Base-by-base conservation (phyloP, 2,888 invertebrate genomes). In the Pseudococcus jackbeardsleyi region DNA sequence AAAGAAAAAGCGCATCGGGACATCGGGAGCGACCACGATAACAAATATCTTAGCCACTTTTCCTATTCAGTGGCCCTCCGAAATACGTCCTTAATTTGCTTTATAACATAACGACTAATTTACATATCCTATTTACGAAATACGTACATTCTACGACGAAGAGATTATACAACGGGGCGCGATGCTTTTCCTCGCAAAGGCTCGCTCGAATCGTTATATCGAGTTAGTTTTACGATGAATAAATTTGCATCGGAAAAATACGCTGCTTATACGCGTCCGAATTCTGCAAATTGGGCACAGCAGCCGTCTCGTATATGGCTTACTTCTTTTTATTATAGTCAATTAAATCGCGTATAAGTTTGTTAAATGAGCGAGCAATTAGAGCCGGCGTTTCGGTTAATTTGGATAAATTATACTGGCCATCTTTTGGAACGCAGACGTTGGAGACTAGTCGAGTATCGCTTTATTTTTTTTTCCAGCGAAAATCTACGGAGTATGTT, bases 81-180 rank as follows among this genome's bases (percentile, higher is more conserved):
- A 72, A 72, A 72, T 72, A 72, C 68, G 22, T 72, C 68, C 68
- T 72, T 72, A 72, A 72, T 72, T 72, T 72, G 68, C 68, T 72
- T 72, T 72, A 72, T 72, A 72, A 72, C 68, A 26, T 72, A 72
- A 72, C 26, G 68, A 72, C 68, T 72, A 72, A 72, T 72, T 72
- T 72, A 72, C 68, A 72, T 72, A 72, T 72, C 68, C 68, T 72
- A 72, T 72, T 72, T 72, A 26, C 68, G 12, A 12, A 72, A 72
- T 72, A 72, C 12, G 26, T 33, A 33, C 26, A 33, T 3, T 59
- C 59, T 9, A 64, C 68, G 11, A 64, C 19, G 68, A 72, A 72
- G 68, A 33, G 68, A 72, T 72, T 33, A 33, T 72, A 72, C 68
- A 33, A 26, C 68, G 26, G 26, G 26, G 68, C 9, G 19, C 26